Evolutionary conservation across 2,113 vertebrate genomes (phyloP).

Genomic region (Crotalus viridis): DNA sequence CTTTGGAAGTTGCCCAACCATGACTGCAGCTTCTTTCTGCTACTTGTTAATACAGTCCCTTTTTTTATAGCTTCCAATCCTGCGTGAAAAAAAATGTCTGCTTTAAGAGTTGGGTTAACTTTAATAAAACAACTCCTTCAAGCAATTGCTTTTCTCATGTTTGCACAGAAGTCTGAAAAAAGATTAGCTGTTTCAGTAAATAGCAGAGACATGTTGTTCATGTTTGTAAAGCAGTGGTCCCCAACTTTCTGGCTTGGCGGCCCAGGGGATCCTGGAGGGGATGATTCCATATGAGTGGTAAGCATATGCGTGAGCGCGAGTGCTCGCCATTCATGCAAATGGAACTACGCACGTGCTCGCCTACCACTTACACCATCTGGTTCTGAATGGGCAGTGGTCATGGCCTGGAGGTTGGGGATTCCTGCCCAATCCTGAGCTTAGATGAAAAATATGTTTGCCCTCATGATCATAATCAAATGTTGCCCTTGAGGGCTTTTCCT

Average conservation of each 20-base stretch:
- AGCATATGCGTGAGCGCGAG: not conserved
- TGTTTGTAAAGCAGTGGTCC: not conserved
- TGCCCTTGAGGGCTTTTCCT: not conserved
- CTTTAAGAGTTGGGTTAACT: not conserved
- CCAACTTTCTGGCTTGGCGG: not conserved
- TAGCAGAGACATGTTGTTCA: not conserved
- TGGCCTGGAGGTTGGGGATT: not conserved
- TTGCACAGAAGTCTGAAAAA: not conserved
- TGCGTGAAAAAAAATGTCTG: not conserved
- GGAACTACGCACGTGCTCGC: not conserved
- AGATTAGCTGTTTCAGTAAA: not conserved
- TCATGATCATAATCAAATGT: not conserved
- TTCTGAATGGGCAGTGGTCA: not conserved
- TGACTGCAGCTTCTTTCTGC: not conserved
- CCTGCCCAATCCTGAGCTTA: not conserved
- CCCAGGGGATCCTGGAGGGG: too few relatives aligned
- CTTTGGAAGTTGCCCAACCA: not conserved
- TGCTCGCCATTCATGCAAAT: not conserved
- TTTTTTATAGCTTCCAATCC: not conserved
- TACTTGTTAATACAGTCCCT: not conserved
- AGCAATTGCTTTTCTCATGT: not conserved
- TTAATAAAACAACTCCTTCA: not conserved
- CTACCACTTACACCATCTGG: not conserved
- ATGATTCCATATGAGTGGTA: not conserved
- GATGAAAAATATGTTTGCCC: not conserved